Conservation (phyloP, 2,113 vertebrate genomes). For the Macquaria ambigua region DNA sequence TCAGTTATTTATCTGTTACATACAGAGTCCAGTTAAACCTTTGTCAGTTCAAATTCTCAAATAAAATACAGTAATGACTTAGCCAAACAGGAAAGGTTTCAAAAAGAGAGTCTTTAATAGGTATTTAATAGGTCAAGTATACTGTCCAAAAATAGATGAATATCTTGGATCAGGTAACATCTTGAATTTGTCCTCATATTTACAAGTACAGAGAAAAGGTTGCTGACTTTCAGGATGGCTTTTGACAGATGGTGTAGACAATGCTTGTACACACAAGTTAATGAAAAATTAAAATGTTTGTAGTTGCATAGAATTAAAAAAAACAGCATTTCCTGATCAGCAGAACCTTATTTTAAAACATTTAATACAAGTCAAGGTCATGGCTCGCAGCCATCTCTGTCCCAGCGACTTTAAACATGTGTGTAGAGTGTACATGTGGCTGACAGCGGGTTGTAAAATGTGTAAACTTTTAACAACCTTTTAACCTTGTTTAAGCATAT, state of each 20-base stretch:
- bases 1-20: neutral
- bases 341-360: slow-evolving; percentile 6
- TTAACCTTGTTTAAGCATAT: slow-evolving; percentile 66
- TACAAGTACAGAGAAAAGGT: neutral
- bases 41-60: neutral
- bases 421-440: slow-evolving; percentile 20
- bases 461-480: slow-evolving; percentile 70
- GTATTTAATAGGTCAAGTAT: too few relatives aligned
- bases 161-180: slow-evolving; percentile 7
- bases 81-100: neutral
- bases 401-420: slow-evolving; percentile 30
- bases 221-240: neutral
- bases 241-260: neutral
- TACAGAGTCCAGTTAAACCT: neutral
- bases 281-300: neutral
- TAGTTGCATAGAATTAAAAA: neutral
- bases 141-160: slow-evolving; percentile 12
- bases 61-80: neutral
- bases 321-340: neutral
- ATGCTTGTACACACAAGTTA: neutral
- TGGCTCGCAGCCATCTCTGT: slow-evolving; percentile 13
- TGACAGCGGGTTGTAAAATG: slow-evolving; percentile 69
- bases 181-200: neutral
- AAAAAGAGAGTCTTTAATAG: neutral
- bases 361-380: slow-evolving; percentile 62